Evolutionary conservation across 2,113 vertebrate species (phyloP), one percentile per base, ranked within the genome.

Genomic region (Ctenodactylus gundi): DNA sequence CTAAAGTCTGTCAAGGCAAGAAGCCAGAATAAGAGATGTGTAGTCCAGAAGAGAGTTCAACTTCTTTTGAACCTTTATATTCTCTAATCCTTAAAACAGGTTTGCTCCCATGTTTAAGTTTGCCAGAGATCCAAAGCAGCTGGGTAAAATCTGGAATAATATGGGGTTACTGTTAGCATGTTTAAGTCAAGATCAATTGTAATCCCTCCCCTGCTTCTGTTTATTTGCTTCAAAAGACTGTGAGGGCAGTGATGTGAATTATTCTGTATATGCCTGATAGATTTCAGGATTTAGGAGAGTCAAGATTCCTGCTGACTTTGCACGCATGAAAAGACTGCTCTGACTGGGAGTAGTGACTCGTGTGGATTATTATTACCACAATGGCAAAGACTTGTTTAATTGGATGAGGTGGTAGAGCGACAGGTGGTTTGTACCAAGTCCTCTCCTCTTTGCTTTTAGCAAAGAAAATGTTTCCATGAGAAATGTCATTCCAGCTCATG

Each of bases 161-260:
- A 91, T 95, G 96, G 97, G n/a, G 91, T 97, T 98, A 97, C 97
- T 98, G 97, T 97, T 98, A 98, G 96, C 97, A 95, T 93, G 95
- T 97, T 97, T 95, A 97, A 95, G 94, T 88, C 89, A 95, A 98
- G 90, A 96, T 97, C 93, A 95, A 92, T 97, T 58, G 90, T 98
- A 98, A 98, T 98, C 97, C 98, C 95, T 88, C 89, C 92, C 21
- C 31, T 86, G 94, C 96, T 96, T 95, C 96, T 97, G 92, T 93
- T 97, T 97, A 94, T 96, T 93, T 94, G 94, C 97, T 97, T 98
- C 98, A 98, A 97, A 98, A 98, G 96, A 86, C 95, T 97, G 96
- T 94, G 84, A 93, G 96, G 87, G 96, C 94, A 97, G 85, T 95
- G 93, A 97, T 93, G 89, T 98, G 98, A 97, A 97, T 95, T 96